These are phyloP conservation scores for Agriopis leucophaearia DNA, from an alignment of 2,888 invertebrate genomes.

Conservation along the genomic window DNA sequence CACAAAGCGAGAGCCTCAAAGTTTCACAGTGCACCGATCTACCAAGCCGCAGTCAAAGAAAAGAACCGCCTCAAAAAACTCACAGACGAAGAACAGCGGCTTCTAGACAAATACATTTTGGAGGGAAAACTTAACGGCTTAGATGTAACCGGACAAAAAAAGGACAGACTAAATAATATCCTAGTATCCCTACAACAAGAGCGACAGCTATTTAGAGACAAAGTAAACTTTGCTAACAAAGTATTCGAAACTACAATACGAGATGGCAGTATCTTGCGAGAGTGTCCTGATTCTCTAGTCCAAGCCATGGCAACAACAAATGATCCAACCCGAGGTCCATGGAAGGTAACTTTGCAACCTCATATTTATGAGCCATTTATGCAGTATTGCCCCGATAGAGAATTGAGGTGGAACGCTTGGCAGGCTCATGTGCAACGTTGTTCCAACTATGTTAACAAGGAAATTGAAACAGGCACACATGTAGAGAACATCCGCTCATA, in stretches of 20 bases:
- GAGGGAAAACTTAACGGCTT: slow-evolving; percentile 95
- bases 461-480: slow-evolving; percentile 89
- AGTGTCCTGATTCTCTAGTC: slow-evolving; percentile 91
- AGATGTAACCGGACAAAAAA: slow-evolving; percentile 86
- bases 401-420: slow-evolving; percentile 94
- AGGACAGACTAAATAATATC: slow-evolving; percentile 70
- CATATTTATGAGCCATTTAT: slow-evolving; percentile 91
- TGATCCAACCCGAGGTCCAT: slow-evolving; percentile 91
- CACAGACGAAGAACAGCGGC: slow-evolving; percentile 88
- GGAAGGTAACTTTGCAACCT: slow-evolving; percentile 93
- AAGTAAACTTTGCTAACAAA: slow-evolving; percentile 88
- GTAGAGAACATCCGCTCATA: slow-evolving; percentile 92
- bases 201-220: slow-evolving; percentile 88
- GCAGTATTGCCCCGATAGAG: slow-evolving; percentile 93
- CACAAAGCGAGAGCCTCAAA: slow-evolving; percentile 90
- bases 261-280: slow-evolving; percentile 88
- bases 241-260: slow-evolving; percentile 89
- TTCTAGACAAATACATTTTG: slow-evolving; percentile 91
- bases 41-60: slow-evolving; percentile 88
- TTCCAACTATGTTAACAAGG: slow-evolving; percentile 88
- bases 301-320: slow-evolving; percentile 89
- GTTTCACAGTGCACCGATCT: slow-evolving; percentile 90
- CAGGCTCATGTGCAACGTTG: slow-evolving; percentile 91
- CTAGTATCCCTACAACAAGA: slow-evolving; percentile 87
- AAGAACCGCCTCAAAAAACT: slow-evolving; percentile 75